Percentiles rank a stretch among this genome's conserved stretches.
phyloP scores from a whole-genome alignment of 2,888 invertebrate species.

The Netelia inedita region DNA sequence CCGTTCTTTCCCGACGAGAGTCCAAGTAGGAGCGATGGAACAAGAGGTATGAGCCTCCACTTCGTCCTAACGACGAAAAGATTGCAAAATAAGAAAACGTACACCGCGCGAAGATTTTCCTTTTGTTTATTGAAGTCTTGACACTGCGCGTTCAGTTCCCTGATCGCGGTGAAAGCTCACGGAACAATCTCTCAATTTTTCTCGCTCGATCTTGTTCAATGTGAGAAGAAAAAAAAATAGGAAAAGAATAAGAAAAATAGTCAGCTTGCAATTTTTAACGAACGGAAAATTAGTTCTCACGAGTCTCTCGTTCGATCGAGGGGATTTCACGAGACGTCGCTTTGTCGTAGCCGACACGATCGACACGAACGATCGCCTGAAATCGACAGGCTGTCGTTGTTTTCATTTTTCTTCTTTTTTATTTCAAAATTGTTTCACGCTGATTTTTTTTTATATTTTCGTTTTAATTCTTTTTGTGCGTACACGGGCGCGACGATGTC shows the following conservation, averaged over 20 bases:
- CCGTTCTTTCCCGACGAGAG: too few species aligned
- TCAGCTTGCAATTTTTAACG: constrained; percentile 21
- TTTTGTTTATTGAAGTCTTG: background rate
- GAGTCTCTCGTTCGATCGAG: background rate
- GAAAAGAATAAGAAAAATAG: background rate
- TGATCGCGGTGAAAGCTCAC: constrained; percentile 17
- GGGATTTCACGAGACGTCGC: background rate
- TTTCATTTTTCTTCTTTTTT: too few species aligned
- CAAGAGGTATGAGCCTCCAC: background rate
- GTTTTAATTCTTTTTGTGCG: too few species aligned
- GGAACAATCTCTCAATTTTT: background rate
- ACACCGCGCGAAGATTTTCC: background rate
- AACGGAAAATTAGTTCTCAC: constrained; percentile 39
- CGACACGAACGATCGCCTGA: too few species aligned
- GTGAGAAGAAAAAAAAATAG: too few species aligned
- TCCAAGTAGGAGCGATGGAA: background rate
- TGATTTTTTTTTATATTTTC: too few species aligned
- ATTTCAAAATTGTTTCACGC: too few species aligned
- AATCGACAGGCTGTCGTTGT: too few species aligned
- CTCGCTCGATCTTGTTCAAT: background rate
- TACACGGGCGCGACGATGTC: too few species aligned
- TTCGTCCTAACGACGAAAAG: constrained; percentile 17
- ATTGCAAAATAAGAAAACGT: constrained; percentile 28
- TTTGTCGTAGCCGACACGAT: too few species aligned
- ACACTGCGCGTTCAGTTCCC: constrained; percentile 20